Evolutionary conservation across 2,888 invertebrate species (phyloP).

Genomic region (Anodontia alba): DNA sequence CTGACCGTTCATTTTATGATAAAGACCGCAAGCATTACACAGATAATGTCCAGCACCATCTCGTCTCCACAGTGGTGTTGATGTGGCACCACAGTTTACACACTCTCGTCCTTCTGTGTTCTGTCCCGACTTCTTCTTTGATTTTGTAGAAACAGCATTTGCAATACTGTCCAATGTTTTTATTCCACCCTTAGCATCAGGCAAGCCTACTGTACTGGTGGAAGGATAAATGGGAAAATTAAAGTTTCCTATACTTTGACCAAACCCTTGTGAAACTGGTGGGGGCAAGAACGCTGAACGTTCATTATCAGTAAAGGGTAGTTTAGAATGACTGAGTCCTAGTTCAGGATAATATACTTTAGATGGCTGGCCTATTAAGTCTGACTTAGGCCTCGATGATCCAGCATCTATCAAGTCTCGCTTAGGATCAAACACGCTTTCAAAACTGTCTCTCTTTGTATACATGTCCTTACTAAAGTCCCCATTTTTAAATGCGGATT

Average conservation of each 20-base stretch:
- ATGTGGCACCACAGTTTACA: slow-evolving; percentile 98
- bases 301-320: background rate
- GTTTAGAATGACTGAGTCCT: background rate
- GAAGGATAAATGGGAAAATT: background rate
- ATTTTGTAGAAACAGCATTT: background rate
- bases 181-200: background rate
- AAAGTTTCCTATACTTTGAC: background rate
- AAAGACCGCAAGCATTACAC: slow-evolving; percentile 99
- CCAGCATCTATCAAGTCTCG: background rate
- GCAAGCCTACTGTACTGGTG: background rate
- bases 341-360: slow-evolving; percentile 2
- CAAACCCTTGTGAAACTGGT: background rate
- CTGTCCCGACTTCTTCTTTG: slow-evolving; percentile 11
- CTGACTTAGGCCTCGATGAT: background rate
- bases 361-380: background rate
- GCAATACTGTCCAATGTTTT: background rate
- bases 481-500: background rate
- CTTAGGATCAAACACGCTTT: background rate
- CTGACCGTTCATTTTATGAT: slow-evolving; percentile 99
- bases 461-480: background rate
- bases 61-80: slow-evolving; percentile 97
- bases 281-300: background rate
- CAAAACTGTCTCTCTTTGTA: slow-evolving; percentile 1
- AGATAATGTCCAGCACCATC: slow-evolving; percentile 98
- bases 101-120: slow-evolving; percentile 94